These are phyloP conservation scores for Chloroceryle amazona DNA, from an alignment of 2,797 vertebrate species.

Conservation along the genomic window DNA sequence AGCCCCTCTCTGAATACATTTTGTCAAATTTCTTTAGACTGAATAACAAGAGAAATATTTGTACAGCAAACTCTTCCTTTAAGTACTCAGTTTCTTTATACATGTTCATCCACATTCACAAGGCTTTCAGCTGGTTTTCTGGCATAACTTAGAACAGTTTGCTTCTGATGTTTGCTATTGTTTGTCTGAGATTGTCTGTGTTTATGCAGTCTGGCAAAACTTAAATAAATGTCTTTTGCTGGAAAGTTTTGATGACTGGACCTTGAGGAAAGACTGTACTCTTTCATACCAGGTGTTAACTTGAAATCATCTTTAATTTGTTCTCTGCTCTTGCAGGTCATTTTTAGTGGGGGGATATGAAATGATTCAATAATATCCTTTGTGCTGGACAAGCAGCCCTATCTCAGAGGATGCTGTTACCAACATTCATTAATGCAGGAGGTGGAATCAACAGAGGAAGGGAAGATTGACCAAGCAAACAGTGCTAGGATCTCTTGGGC, in stretches of 20 bases:
- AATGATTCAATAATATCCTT: background rate
- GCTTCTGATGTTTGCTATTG: background rate
- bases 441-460: background rate
- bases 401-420: background rate
- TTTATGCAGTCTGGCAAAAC: background rate
- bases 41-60: conserved; percentile 25
- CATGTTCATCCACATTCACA: background rate
- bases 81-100: conserved; percentile 1
- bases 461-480: background rate
- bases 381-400: background rate
- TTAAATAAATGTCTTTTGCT: background rate
- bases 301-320: background rate
- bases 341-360: background rate
- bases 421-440: background rate
- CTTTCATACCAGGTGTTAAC: background rate
- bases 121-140: background rate
- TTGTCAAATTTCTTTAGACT: background rate
- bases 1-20: background rate
- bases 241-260: background rate
- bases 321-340: fast-evolving
- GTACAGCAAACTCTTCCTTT: conserved; percentile 26
- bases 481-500: background rate
- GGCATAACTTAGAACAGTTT: background rate
- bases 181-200: background rate
- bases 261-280: background rate